phyloP scores from a whole-genome alignment of 1,140 invertebrate genomes.

The Portunus trituberculatus region DNA sequence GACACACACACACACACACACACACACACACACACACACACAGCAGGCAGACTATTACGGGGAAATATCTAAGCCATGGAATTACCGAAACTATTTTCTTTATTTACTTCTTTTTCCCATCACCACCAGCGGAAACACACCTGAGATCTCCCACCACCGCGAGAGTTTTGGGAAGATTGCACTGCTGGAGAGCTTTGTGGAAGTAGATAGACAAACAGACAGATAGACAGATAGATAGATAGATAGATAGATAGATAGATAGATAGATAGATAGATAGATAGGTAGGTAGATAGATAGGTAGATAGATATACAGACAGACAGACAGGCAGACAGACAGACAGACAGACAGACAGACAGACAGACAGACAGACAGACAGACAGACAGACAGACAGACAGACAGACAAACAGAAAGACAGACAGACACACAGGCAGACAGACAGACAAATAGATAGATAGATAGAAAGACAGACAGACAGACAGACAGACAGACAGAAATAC shows the following conservation, averaged over 20 bases:
- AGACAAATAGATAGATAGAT: slow-evolving; percentile 30
- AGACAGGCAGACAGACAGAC: slow-evolving; percentile 23
- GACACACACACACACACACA: no score
- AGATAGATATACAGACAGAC: neutral
- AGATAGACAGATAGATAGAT: neutral
- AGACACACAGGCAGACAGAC: slow-evolving; percentile 25
- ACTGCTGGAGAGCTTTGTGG: neutral
- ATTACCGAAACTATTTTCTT: neutral
- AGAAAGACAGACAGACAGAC: no score
- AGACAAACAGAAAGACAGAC: no score
- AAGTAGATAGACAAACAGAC: neutral
- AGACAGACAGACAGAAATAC: neutral
- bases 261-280: neutral
- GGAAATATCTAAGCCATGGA: neutral
- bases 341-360: slow-evolving; percentile 37
- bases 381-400: slow-evolving; percentile 28
- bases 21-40: neutral
- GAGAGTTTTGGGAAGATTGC: neutral
- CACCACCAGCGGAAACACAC: neutral
- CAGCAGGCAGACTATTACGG: neutral
- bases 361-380: no score
- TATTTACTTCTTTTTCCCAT: neutral
- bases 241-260: neutral
- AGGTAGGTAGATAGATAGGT: neutral
- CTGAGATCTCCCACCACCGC: neutral